A percentile compares a stretch with the other conserved stretches of the same genome.
phyloP scores from a whole-genome alignment of 2,113 vertebrate genomes.

The Anarrhichthys ocellatus region DNA sequence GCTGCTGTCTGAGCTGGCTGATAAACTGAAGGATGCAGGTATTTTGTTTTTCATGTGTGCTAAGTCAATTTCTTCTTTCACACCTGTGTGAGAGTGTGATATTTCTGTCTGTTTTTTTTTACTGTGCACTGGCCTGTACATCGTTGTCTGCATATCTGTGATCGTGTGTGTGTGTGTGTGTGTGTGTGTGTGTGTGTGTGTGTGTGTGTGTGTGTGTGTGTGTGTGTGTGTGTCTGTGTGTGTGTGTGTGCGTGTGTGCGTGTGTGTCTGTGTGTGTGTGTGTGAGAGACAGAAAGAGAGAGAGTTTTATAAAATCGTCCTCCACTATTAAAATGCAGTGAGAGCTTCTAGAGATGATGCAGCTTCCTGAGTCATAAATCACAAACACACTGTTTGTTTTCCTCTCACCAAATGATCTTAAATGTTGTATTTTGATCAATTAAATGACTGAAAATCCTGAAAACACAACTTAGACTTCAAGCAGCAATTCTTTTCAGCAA shows the following conservation, averaged over 20 bases:
- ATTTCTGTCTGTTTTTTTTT: neutral
- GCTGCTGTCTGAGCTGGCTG: constrained; percentile 84
- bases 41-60: neutral
- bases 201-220: neutral
- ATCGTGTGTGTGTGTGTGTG: no score
- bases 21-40: neutral
- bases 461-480: no score
- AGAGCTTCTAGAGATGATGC: constrained; percentile 91
- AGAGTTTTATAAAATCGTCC: neutral
- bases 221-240: neutral
- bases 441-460: no score
- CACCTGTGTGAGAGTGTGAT: neutral
- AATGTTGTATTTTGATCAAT: no score
- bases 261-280: neutral
- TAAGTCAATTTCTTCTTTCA: neutral
- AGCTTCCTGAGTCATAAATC: constrained; percentile 86
- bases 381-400: neutral
- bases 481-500: no score
- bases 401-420: no score
- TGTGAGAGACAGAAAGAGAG: no score
- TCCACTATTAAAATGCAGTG: constrained; percentile 73
- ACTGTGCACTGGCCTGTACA: no score
- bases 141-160: no score
- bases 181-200: no score
- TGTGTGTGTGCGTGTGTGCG: neutral